These are phyloP conservation scores for Mallotus villosus DNA, from an alignment of 2,797 vertebrate genomes.

Conservation along the genomic window DNA sequence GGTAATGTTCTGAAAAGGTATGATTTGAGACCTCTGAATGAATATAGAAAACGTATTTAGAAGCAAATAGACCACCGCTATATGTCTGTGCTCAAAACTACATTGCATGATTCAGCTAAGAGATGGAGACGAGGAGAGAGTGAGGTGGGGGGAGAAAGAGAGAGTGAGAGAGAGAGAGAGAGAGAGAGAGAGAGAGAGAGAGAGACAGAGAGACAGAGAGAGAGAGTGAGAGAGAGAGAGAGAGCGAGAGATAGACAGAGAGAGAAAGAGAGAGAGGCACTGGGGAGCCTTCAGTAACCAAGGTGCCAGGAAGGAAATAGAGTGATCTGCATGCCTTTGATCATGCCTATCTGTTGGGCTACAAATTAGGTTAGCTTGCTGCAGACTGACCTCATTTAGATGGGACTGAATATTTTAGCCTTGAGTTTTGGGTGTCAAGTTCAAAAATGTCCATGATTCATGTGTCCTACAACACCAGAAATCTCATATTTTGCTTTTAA, in stretches of 20 bases:
- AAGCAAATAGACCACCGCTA: no score
- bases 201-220: background rate
- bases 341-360: conserved; percentile 2
- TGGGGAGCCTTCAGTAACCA: background rate
- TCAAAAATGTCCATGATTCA: background rate
- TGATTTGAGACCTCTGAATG: background rate
- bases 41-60: background rate
- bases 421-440: conserved; percentile 2
- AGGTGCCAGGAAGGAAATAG: conserved; percentile 1
- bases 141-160: background rate
- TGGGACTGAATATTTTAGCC: background rate
- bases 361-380: conserved; percentile 2
- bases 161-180: background rate
- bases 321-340: conserved; percentile 1
- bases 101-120: no score
- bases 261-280: background rate
- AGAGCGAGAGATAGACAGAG: background rate
- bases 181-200: background rate
- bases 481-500: background rate
- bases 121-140: background rate
- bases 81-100: no score
- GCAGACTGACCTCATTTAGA: conserved; percentile 12
- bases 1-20: no score
- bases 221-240: background rate
- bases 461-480: background rate